Percentiles rank a stretch among this genome's conserved stretches.
phyloP scores from a whole-genome alignment of 2,888 invertebrate genomes.

The Bombylius major region DNA sequence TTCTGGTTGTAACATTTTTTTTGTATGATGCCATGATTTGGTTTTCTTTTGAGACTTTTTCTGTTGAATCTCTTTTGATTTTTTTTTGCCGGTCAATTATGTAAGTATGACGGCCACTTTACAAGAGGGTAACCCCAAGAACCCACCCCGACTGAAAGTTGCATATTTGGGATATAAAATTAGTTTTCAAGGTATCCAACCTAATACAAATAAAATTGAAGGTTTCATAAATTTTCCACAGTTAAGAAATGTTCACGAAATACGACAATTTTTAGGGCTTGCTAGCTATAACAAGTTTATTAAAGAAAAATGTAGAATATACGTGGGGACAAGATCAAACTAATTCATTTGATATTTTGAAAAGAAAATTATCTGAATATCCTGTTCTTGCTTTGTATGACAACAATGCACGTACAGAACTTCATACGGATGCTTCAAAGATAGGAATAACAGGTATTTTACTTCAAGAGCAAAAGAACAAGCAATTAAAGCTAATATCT shows the following conservation, averaged over 20 bases:
- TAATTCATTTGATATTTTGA: not conserved
- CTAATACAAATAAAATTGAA: conserved; percentile 17
- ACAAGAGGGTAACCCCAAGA: too few species aligned
- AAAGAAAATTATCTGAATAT: conserved; percentile 6
- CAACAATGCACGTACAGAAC: not conserved
- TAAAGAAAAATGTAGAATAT: conserved; percentile 3
- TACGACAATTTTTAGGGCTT: conserved; percentile 11
- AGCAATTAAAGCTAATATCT: not conserved
- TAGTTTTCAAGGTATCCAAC: conserved; percentile 15
- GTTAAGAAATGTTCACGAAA: too few species aligned
- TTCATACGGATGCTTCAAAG: not conserved
- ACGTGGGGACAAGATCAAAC: not conserved
- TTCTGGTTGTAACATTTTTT: too few species aligned
- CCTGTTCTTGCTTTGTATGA: conserved; percentile 14
- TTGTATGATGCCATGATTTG: too few species aligned
- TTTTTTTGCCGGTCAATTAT: too few species aligned
- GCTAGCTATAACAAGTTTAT: conserved; percentile 18
- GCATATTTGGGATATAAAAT: conserved; percentile 19
- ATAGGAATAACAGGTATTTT: not conserved
- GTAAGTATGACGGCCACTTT: too few species aligned
- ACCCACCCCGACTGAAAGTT: too few species aligned
- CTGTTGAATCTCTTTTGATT: too few species aligned
- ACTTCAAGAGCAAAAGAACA: not conserved
- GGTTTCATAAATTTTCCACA: conserved; percentile 12
- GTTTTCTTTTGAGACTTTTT: too few species aligned